Base-by-base conservation (phyloP, 1,140 invertebrate species). In the Dendroctonus ponderosae region DNA sequence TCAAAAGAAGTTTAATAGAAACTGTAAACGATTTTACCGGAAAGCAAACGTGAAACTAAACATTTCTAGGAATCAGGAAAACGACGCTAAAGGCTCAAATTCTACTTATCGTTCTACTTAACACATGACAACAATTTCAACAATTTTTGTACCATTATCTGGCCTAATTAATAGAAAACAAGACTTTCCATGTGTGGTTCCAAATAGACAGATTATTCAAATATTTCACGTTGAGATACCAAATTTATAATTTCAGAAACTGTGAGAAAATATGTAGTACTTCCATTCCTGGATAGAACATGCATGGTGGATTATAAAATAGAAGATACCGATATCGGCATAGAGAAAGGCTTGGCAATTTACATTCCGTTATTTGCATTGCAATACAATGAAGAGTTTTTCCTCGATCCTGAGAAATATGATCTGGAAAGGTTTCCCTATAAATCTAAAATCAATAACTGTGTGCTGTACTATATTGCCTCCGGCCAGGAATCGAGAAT, bases 241-340 rank as follows among this genome's bases (percentile, higher is more conserved):
- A 26, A 26, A 26, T 26, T 1, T 26, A 26, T 26, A 2, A n/a
- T 66, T 66, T 38, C 71, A 80, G 84, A 86, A 75, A 83, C 80
- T 8, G 59, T 85, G 26, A 70, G 84, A 39, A 78, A 80, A 63
- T 79, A 82, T 75, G 80, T 84, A 7, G 80, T 82, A 3, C 75
- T 80, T 39, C 75, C 80, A 5, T 77, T 79, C 46, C 63, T 83
- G 5, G 76, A 80, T 50, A 74, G 84, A 60, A 64, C 65, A 3
- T 82, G 82, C 53, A 80, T 77, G 0, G 72, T 75, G 63, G 75
- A 79, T 52, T 84, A 82, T 69, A 72, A 71, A 56, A 57, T 85
- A 37, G 79, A 81, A 0, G 79, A 76, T 14, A 80, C 76, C 0
- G 68, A 82, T 48, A 11, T 78, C 0, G 62, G 76, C 0, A 76